Conservation (phyloP, 1,140 invertebrate species). For the Euura lappo region DNA sequence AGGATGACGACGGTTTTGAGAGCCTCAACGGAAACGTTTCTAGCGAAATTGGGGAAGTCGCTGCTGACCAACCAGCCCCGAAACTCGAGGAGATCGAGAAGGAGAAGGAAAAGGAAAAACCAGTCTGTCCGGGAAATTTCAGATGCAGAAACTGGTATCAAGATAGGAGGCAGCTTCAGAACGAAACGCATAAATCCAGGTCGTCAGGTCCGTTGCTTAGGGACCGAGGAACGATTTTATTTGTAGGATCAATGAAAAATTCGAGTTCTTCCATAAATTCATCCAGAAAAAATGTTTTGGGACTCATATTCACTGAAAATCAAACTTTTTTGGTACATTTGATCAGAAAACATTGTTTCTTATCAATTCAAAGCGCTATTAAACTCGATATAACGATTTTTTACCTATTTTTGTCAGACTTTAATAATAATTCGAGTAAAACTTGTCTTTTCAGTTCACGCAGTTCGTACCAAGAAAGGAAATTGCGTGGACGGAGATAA, state of each 20-base stretch:
- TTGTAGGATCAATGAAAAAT: not conserved
- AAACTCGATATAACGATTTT: not conserved
- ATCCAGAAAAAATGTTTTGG: not conserved
- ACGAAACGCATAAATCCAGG: not conserved
- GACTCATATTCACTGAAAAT: not conserved
- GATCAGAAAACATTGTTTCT: no score
- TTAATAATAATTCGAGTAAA: not conserved
- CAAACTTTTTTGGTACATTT: no score
- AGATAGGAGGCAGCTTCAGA: not conserved
- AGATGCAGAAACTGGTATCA: slow-evolving; percentile 32
- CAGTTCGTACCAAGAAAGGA: slow-evolving; percentile 32
- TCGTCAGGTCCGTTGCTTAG: not conserved
- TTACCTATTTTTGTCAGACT: not conserved
- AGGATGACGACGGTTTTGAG: slow-evolving; percentile 84
- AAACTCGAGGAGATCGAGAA: slow-evolving; percentile 29
- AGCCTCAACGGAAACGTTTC: slow-evolving; percentile 84
- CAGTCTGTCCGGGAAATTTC: slow-evolving; percentile 11
- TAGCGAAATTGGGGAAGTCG: slow-evolving; percentile 67
- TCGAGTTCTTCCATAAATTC: not conserved
- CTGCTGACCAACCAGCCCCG: slow-evolving; percentile 14
- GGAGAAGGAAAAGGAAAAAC: slow-evolving; percentile 30
- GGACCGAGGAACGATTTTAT: not conserved
- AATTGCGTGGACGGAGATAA: slow-evolving; percentile 40
- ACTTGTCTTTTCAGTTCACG: slow-evolving; percentile 41
- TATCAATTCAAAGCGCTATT: no score